Base-by-base conservation (phyloP, 2,797 vertebrate species). In the Iguana delicatissima region DNA sequence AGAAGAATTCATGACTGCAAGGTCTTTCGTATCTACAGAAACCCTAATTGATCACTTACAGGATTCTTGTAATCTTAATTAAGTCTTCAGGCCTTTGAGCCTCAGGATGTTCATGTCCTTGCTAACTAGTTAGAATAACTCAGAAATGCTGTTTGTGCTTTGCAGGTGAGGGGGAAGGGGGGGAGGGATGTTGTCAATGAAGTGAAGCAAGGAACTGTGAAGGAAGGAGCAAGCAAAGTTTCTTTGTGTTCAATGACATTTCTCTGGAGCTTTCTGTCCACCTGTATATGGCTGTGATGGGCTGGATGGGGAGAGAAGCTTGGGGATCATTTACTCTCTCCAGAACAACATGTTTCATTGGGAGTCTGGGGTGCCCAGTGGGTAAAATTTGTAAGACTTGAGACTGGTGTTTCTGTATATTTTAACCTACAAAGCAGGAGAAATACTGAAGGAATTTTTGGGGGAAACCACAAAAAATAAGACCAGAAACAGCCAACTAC, bases 31-130 rank as follows among this genome's bases (percentile, higher is more conserved):
- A 95, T 18, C 74, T 64, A 26, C 13, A n/a, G 0, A 0, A 62
- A 20, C 38, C 20, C 81, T 35, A 89, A 89, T 29, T 84, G 42
- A 67, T 91, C 38, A 72, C 84, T 86, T 26, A 24, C 29, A 22
- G 24, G 72, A 12, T 50, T 84, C 62, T 93, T 92, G 79, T 91
- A 86, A 64, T 64, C 89, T 3, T 85, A 92, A 4, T 46, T 24
- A 14, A 6, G 84, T 90, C 77, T 92, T n/a, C 20, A 89, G 7
- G 12, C 42, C 38, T 8, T 3, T 8, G 69, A 73, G 52, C 76
- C 69, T 84, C 88, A 83, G 55, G 69, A 89, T 50, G 10, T 38
- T 35, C 52, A 32, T 32, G 7, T 38, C 72, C 73, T 85, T 85
- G 69, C 84, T 69, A 85, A 73, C 32, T 52, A 73, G 46, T 55